Percentiles rank a stretch among this genome's conserved stretches.
These are phyloP conservation scores for Loripinus fragilis DNA, from an alignment of 2,888 invertebrate genomes.

Conservation along the genomic window DNA sequence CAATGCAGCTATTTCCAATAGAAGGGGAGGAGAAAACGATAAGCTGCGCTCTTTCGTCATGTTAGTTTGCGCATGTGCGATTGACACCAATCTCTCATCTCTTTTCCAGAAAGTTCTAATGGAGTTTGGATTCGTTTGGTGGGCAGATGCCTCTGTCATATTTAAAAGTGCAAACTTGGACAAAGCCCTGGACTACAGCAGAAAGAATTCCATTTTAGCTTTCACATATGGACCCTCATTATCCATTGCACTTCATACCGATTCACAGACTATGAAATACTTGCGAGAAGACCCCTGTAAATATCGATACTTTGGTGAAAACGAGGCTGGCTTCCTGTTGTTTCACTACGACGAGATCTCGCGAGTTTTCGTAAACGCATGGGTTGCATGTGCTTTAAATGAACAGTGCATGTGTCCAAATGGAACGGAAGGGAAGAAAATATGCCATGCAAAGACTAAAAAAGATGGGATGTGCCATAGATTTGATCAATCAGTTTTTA, in stretches of 20 bases:
- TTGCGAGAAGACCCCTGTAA: slow-evolving; percentile 38
- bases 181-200: slow-evolving; percentile 27
- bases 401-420: slow-evolving; percentile 35
- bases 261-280: slow-evolving; percentile 23
- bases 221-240: slow-evolving; percentile 33
- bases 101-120: slow-evolving; percentile 31
- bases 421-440: slow-evolving; percentile 14
- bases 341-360: slow-evolving; percentile 27
- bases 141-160: slow-evolving; percentile 37
- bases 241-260: slow-evolving; percentile 33
- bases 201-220: slow-evolving; percentile 31
- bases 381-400: slow-evolving; percentile 41
- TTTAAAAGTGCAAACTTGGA: slow-evolving; percentile 26
- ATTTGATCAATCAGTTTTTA: slow-evolving; percentile 37
- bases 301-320: slow-evolving; percentile 31
- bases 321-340: slow-evolving; percentile 34
- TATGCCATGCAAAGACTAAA: neutral
- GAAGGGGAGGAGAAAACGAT: neutral
- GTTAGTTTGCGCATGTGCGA: neutral
- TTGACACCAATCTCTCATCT: neutral
- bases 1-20: no score
- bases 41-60: neutral
- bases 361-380: slow-evolving; percentile 20
- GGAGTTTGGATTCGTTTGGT: slow-evolving; percentile 43
- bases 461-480: slow-evolving; percentile 32